phyloP scores from a whole-genome alignment of 2,888 invertebrate species.

The Theristus sp. region DNA sequence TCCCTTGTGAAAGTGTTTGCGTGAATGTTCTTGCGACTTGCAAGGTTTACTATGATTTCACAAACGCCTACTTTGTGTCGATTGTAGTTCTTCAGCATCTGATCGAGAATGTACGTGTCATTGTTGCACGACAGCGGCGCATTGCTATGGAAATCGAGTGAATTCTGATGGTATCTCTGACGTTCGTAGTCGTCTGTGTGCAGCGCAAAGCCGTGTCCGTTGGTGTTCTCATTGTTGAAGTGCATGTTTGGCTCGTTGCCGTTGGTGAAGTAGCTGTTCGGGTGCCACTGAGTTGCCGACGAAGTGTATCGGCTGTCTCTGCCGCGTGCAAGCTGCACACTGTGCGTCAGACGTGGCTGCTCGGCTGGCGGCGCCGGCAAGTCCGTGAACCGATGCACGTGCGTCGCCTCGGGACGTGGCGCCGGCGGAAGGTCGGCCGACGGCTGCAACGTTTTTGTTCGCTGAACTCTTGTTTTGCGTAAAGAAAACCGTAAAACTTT shows the following conservation, averaged over 20 bases:
- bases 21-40: too few relatives aligned
- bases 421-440: not conserved
- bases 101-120: not conserved
- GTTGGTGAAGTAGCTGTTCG: too few relatives aligned
- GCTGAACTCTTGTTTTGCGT: not conserved
- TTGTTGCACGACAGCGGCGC: constrained; percentile 1
- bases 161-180: not conserved
- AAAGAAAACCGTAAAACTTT: not conserved
- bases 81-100: constrained; percentile 1
- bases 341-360: too few relatives aligned
- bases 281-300: not conserved
- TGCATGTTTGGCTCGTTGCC: too few relatives aligned
- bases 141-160: too few relatives aligned
- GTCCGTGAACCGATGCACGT: too few relatives aligned
- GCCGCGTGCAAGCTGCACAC: not conserved
- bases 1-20: too few relatives aligned
- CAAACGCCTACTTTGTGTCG: constrained; percentile 1
- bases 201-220: too few relatives aligned
- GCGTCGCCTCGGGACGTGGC: not conserved
- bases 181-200: not conserved
- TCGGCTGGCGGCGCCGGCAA: too few relatives aligned
- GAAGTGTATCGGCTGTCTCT: too few relatives aligned
- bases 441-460: not conserved
- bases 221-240: too few relatives aligned
- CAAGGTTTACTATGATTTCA: too few relatives aligned